A percentile compares a stretch with the other conserved stretches of the same genome.
Evolutionary conservation across 2,888 invertebrate species (phyloP).

Genomic region (Aspidiotus rigidus): DNA sequence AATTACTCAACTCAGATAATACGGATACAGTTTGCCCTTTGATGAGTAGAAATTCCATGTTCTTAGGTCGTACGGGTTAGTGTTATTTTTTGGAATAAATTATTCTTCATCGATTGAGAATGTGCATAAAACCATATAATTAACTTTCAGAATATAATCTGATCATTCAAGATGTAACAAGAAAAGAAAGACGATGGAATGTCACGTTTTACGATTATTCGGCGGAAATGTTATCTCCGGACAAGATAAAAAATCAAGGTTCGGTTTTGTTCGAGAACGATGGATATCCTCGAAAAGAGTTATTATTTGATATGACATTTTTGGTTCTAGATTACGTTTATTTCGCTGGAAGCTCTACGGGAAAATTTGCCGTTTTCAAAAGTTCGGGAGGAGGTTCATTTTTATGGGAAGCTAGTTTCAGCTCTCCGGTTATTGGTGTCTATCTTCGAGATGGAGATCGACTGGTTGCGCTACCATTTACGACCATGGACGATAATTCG

Average conservation of each 20-base stretch:
- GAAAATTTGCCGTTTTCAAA: slow-evolving; percentile 75
- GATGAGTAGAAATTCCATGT: slow-evolving; percentile 59
- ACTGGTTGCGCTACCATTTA: slow-evolving; percentile 75
- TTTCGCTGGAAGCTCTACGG: slow-evolving; percentile 81
- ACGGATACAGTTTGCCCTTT: slow-evolving; percentile 60
- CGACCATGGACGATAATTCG: slow-evolving; percentile 79
- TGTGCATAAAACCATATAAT: too few relatives aligned
- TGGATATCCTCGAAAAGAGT: slow-evolving; percentile 17
- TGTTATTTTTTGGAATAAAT: neutral
- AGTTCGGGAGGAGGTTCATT: slow-evolving; percentile 54
- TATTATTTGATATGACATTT: slow-evolving; percentile 27
- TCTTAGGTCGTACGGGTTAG: slow-evolving; percentile 63
- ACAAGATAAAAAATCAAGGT: slow-evolving; percentile 73
- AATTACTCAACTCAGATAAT: slow-evolving; percentile 54
- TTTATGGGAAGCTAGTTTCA: slow-evolving; percentile 77
- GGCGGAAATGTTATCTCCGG: slow-evolving; percentile 66
- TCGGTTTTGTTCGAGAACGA: slow-evolving; percentile 12
- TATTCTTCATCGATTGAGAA: too few relatives aligned
- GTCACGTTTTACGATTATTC: slow-evolving; percentile 95
- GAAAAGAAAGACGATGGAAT: slow-evolving; percentile 73
- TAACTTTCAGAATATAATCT: slow-evolving; percentile 66
- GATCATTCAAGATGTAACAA: slow-evolving; percentile 81
- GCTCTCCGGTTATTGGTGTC: slow-evolving; percentile 82
- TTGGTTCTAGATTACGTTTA: slow-evolving; percentile 64
- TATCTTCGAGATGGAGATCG: slow-evolving; percentile 69